Evolutionary conservation across 2,113 vertebrate genomes (phyloP), one percentile per base, ranked within the genome.

Genomic region (Merops nubicus): DNA sequence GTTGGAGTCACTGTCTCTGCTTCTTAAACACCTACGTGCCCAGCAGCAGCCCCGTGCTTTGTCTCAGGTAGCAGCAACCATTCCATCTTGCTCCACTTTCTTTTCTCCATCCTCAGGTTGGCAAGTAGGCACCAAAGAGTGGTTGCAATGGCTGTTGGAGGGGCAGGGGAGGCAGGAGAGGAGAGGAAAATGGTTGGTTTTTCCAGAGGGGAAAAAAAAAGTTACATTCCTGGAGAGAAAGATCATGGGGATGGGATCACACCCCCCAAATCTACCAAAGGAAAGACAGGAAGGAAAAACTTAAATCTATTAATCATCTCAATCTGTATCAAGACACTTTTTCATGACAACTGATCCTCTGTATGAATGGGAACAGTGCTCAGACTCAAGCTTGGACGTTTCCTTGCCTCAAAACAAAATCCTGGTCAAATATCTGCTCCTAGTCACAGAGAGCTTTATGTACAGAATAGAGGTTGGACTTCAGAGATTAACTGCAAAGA

Each of bases 401-500:
- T 89, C 53, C 57, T 84, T 69, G 29, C 28, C 62, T 79, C 56
- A 60, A 59, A 91, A 86, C 13, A 77, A 77, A 94, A 88, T 70
- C 57, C 83, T 62, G n/a, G 38, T 91, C 83, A 93, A 93, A 74
- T 42, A 85, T 33, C 50, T 67, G 11, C 34, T 62, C 17, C 3
- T 22, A 67, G 86, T 26, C 67, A 92, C 34, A 5, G 64, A 92
- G 19, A 81, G 11, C 15, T 64, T 81, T 87, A 40, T 6, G 6
- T 51, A 62, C 57, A 22, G n/a, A 50, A 88, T 0, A 78, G 65
- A 62, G 81, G 75, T 67, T 78, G 84, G 63, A 89, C 59, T 75
- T 60, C 38, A 38, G 45, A 83, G 60, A 96, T 85, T 89, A 92
- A 94, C 67, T 81, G 62, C 50, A 77, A 85, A 59, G 31, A 84